Evolutionary conservation across 2,113 vertebrate species (phyloP), one percentile per base, ranked within the genome.

Genomic region (Todiramphus chloris): DNA sequence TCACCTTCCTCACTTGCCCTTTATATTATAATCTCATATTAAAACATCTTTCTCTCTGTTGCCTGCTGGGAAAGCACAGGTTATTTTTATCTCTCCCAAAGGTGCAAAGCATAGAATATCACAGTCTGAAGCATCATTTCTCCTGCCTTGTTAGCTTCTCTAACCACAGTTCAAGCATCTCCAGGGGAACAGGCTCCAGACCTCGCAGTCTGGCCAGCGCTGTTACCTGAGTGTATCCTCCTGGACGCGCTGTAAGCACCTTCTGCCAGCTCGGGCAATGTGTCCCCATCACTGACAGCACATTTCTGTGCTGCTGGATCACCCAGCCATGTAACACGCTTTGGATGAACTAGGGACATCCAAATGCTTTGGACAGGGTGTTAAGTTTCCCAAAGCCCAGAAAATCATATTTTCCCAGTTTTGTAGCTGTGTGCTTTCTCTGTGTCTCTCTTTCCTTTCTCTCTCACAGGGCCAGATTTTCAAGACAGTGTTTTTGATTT

Each of bases 331-430:
- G 35, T 39, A 89, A 77, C 68, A 67, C 1, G 0, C 58, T 58
- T 76, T 33, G 55, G 66, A 78, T 92, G 77, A 91, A 48, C 59
- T 1, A 28, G 48, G 58, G 56, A 72, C 83, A 84, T 83, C 48
- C 69, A 37, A 94, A 87, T 25, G 43, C 48, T 92, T 93, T 83
- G 92, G 79, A 90, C 85, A 91, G 87, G 67, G 84, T 89, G 86
- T 51, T 83, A 89, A 77, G 27, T 79, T 92, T 92, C 76, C 59
- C 68, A 87, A 94, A 92, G n/a, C 37, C 72, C 18, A 23, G 48
- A 89, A 93, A 89, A 53, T 27, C 46, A 48, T 56, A 64, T 75
- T 90, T 90, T 87, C 56, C 87, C 83, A n/a, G 60, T 24, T 94
- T 44, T 59, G 12, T 78, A 74, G 46, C 25, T 70, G 16, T 67